Percentiles rank a stretch among this genome's conserved stretches.
phyloP scores from a whole-genome alignment of 2,888 invertebrate species.

The Sepiola atlantica region DNA sequence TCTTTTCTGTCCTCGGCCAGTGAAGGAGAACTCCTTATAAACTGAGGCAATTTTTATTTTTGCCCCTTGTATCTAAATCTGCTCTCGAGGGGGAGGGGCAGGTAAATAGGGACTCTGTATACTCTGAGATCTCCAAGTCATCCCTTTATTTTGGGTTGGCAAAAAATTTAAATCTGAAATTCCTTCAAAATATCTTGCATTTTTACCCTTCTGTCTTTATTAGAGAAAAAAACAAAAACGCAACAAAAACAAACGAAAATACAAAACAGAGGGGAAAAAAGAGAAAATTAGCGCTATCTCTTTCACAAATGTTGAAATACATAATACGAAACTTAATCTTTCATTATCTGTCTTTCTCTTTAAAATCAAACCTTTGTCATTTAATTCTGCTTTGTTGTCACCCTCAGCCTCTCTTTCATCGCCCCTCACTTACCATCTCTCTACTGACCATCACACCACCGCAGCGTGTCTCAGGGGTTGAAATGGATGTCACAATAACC shows the following conservation, averaged over 20 bases:
- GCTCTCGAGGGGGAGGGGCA: too few relatives aligned
- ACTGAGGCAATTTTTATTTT: too few relatives aligned
- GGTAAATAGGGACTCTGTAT: too few relatives aligned
- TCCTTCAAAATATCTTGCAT: background rate
- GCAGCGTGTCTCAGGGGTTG: background rate
- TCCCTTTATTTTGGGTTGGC: too few relatives aligned
- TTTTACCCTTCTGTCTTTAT: background rate
- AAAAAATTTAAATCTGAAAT: background rate
- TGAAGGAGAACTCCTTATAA: too few relatives aligned
- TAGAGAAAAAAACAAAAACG: too few relatives aligned
- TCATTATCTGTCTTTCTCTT: background rate
- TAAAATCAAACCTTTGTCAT: background rate
- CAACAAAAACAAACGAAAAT: too few relatives aligned
- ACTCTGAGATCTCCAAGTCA: too few relatives aligned
- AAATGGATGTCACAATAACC: constrained; percentile 1
- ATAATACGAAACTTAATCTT: background rate
- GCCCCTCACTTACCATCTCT: too few relatives aligned
- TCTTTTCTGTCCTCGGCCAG: too few relatives aligned
- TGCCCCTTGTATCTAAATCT: too few relatives aligned
- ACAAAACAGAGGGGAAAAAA: background rate
- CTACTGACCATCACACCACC: background rate
- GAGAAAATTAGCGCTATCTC: background rate
- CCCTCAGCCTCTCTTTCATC: background rate
- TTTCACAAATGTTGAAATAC: background rate
- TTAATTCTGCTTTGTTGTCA: too few relatives aligned